These are phyloP conservation scores for Oegoconia quadripuncta DNA, from an alignment of 2,888 invertebrate genomes.

Conservation along the genomic window DNA sequence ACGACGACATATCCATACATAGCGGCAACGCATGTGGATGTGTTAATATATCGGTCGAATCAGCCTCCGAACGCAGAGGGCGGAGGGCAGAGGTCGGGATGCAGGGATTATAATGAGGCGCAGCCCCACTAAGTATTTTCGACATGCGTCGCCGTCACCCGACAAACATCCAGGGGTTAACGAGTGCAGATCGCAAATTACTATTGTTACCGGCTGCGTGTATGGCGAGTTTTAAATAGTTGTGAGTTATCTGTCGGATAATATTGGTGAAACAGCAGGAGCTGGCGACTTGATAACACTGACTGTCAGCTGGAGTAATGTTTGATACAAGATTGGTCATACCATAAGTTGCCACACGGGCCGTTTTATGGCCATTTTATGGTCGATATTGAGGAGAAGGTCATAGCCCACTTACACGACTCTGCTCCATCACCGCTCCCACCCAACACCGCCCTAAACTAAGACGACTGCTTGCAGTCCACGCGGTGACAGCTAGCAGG, in stretches of 20 bases:
- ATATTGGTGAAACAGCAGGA: neutral
- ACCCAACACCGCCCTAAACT: no score
- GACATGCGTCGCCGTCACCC: conserved; percentile 78
- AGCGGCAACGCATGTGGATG: conserved; percentile 45
- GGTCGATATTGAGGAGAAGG: no score
- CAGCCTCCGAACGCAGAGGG: conserved; percentile 26
- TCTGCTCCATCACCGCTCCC: no score
- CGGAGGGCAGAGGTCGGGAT: conserved; percentile 47
- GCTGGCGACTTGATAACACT: no score
- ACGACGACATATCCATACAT: conserved; percentile 36
- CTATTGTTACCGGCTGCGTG: neutral
- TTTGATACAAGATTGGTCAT: no score
- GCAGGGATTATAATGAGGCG: conserved; percentile 76
- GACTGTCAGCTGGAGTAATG: no score
- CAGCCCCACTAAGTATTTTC: conserved; percentile 77
- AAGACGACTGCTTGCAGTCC: no score
- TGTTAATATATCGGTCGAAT: conserved; percentile 75
- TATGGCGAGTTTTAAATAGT: no score
- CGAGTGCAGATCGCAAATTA: conserved; percentile 40
- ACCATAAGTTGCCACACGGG: no score
- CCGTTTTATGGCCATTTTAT: no score
- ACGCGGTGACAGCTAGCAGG: no score
- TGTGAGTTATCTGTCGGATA: neutral
- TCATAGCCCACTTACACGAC: no score
- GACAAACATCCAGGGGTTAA: conserved; percentile 69